phyloP scores from a whole-genome alignment of 2,797 vertebrate genomes.

The Clamator glandarius region DNA sequence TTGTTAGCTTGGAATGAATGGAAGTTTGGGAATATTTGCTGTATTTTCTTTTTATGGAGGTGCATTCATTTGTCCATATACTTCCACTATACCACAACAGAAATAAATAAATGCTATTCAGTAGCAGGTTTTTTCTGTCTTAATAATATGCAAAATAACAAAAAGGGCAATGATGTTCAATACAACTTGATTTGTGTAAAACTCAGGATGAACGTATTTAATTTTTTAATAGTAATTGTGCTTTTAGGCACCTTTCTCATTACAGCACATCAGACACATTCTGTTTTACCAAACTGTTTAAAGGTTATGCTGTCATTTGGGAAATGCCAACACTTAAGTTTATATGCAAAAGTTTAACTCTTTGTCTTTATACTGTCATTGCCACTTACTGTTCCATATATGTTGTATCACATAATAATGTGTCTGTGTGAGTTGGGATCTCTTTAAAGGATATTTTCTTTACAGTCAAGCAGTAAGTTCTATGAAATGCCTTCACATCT shows the following conservation, averaged over 20 bases:
- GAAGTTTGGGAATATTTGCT: background rate
- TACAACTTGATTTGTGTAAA: background rate
- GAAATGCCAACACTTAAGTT: constrained; percentile 33
- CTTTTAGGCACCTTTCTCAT: constrained; percentile 24
- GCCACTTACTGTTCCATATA: background rate
- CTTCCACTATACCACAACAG: background rate
- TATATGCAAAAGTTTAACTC: constrained; percentile 6
- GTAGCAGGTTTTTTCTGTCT: background rate
- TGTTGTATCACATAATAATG: background rate
- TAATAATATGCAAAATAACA: background rate
- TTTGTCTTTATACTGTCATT: background rate
- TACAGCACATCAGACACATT: constrained; percentile 10
- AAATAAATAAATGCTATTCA: constrained; percentile 1
- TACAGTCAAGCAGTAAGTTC: background rate
- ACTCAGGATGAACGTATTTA: background rate
- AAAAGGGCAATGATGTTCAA: background rate
- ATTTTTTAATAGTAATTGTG: constrained; percentile 14
- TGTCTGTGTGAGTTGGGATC: background rate
- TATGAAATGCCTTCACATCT: background rate
- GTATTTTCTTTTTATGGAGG: background rate
- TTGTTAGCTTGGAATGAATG: background rate
- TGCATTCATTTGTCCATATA: background rate
- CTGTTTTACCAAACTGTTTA: constrained; percentile 24
- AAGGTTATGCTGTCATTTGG: constrained; percentile 48
- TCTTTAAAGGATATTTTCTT: background rate